Conservation (phyloP, 2,888 invertebrate species). For the Netelia virgata region DNA sequence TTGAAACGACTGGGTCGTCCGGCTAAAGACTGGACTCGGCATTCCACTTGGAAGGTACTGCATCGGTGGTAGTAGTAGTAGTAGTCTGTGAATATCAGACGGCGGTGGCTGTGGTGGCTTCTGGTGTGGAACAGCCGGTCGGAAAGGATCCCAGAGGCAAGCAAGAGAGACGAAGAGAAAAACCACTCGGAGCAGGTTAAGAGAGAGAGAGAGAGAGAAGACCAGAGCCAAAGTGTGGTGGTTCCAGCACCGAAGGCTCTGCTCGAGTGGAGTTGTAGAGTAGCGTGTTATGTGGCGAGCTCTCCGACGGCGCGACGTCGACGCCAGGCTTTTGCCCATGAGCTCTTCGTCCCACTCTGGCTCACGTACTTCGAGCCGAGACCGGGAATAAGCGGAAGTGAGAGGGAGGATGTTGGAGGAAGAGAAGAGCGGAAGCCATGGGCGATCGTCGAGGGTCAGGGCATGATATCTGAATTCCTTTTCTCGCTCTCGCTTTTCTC, state of each 20-base stretch:
- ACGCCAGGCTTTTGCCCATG: conserved; percentile 64
- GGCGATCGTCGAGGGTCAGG: conserved; percentile 72
- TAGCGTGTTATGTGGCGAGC: conserved; percentile 56
- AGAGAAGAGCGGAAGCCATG: conserved; percentile 49
- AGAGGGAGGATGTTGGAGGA: conserved; percentile 37
- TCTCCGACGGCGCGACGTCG: conserved; percentile 53
- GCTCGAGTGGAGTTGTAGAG: conserved; percentile 65
- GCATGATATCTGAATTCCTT: conserved; percentile 74
- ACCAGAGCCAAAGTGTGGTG: conserved; percentile 47
- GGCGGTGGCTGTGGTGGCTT: conserved; percentile 34
- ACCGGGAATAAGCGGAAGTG: conserved; percentile 36
- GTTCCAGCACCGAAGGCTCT: conserved; percentile 21
- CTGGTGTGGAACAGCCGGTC: conserved; percentile 62
- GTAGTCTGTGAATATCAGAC: conserved; percentile 40
- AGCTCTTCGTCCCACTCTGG: background rate
- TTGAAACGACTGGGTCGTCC: conserved; percentile 35
- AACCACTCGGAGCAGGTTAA: conserved; percentile 39
- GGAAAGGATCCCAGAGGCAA: conserved; percentile 54
- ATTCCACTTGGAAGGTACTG: background rate
- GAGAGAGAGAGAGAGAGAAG: conserved; percentile 38
- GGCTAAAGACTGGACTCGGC: conserved; percentile 37
- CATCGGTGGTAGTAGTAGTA: conserved; percentile 45
- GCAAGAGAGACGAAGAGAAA: conserved; percentile 47
- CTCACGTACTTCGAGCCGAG: background rate
- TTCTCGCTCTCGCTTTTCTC: conserved; percentile 55